phyloP scores from a whole-genome alignment of 2,797 vertebrate genomes.

The Sylvilagus floridanus region DNA sequence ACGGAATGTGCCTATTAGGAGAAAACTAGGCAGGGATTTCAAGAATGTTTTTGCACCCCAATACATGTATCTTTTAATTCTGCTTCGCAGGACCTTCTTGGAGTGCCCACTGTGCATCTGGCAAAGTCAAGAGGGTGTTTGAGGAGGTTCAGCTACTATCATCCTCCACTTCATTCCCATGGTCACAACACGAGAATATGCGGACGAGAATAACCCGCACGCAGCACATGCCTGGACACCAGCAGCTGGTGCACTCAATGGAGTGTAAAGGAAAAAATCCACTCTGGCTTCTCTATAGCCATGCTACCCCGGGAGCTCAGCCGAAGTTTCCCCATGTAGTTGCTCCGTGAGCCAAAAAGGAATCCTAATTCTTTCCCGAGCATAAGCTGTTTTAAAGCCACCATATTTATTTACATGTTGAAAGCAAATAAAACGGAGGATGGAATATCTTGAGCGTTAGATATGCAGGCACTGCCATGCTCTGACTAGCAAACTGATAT shows the following conservation, averaged over 20 bases:
- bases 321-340: conserved; percentile 10
- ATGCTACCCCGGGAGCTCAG: neutral
- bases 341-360: conserved; percentile 46
- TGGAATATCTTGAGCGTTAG: neutral
- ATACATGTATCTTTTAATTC: no score
- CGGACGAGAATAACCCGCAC: neutral
- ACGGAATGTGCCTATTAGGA: no score
- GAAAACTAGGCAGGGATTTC: no score
- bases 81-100: no score
- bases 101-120: neutral
- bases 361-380: conserved; percentile 50
- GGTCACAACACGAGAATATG: neutral
- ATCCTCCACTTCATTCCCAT: conserved; percentile 60
- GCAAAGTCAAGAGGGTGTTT: conserved; percentile 50
- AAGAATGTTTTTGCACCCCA: no score
- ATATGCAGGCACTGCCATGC: neutral
- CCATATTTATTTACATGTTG: conserved; percentile 69
- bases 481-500: neutral
- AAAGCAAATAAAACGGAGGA: conserved; percentile 65
- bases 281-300: neutral
- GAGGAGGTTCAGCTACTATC: conserved; percentile 19
- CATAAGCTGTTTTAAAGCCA: conserved; percentile 53
- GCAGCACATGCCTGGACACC: neutral
- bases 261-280: neutral
- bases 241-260: neutral